Evolutionary conservation across 2,797 vertebrate species (phyloP).

Genomic region (Lagodon rhomboides): DNA sequence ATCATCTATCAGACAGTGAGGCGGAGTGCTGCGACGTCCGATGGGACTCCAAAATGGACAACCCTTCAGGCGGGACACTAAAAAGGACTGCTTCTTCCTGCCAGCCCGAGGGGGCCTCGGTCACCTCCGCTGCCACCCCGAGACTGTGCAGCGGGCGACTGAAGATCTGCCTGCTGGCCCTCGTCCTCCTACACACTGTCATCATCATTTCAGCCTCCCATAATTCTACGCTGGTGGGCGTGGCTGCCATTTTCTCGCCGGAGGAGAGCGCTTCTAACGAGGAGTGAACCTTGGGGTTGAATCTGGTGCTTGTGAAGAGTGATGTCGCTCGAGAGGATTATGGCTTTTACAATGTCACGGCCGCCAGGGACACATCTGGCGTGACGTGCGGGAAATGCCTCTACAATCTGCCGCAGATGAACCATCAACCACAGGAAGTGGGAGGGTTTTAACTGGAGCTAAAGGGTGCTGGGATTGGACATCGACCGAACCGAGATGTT

Average conservation of each 20-base stretch:
- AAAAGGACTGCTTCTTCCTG: conserved; percentile 83
- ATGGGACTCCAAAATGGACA: conserved; percentile 80
- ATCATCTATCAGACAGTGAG: conserved; percentile 69
- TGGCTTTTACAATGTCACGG: conserved; percentile 62
- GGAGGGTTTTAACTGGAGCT: conserved; percentile 70
- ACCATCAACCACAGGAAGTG: conserved; percentile 66
- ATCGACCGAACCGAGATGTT: conserved; percentile 49
- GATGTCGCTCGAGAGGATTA: conserved; percentile 46
- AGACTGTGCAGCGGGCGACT: conserved; percentile 82
- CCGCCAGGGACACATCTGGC: conserved; percentile 73
- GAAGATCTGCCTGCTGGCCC: conserved; percentile 85
- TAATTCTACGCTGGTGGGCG: conserved; percentile 77
- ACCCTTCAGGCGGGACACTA: conserved; percentile 77
- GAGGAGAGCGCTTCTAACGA: conserved; percentile 83
- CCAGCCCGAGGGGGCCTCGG: conserved; percentile 76
- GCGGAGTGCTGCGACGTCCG: conserved; percentile 82
- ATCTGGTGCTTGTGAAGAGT: conserved; percentile 52
- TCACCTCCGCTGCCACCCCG: conserved; percentile 72
- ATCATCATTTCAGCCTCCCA: conserved; percentile 83
- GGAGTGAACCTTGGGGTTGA: conserved; percentile 74
- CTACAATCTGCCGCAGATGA: conserved; percentile 61
- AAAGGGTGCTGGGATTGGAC: conserved; percentile 69
- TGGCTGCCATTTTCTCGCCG: conserved; percentile 78
- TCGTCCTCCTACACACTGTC: conserved; percentile 84
- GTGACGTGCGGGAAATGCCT: conserved; percentile 59